Evolutionary conservation across 2,888 invertebrate genomes (phyloP).

Genomic region (Drosophila fulvimacula): DNA sequence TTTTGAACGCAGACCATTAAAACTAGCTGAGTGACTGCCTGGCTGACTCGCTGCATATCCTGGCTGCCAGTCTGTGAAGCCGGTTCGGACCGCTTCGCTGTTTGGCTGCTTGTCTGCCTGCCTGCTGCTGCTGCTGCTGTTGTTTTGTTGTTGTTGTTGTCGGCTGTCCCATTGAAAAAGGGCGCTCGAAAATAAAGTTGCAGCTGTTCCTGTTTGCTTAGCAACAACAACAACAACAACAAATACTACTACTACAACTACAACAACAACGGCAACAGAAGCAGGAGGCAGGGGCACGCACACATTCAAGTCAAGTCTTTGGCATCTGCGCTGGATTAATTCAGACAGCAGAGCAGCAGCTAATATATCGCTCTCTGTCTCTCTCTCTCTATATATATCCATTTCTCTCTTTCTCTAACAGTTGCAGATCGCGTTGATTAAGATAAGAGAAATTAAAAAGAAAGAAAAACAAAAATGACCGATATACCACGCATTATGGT

Average conservation of each 20-base stretch:
- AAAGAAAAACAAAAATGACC: slow-evolving; percentile 37
- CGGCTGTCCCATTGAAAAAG: slow-evolving; percentile 65
- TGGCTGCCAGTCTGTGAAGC: slow-evolving; percentile 69
- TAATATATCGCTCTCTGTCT: background rate
- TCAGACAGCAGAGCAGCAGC: slow-evolving; percentile 3
- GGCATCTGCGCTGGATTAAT: slow-evolving; percentile 42
- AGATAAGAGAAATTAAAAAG: background rate
- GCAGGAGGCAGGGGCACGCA: slow-evolving; percentile 24
- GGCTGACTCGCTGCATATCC: slow-evolving; percentile 62
- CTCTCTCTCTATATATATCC: background rate
- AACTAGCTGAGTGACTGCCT: slow-evolving; percentile 41
- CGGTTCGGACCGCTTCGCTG: slow-evolving; percentile 34
- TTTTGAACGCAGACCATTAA: slow-evolving; percentile 39
- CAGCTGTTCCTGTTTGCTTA: slow-evolving; percentile 70
- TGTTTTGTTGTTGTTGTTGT: slow-evolving; percentile 21
- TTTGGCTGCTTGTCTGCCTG: slow-evolving; percentile 48
- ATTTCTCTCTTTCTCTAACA: slow-evolving; percentile 12
- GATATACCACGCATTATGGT: slow-evolving; percentile 85
- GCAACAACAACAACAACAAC: slow-evolving; percentile 44
- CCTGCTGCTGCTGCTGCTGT: slow-evolving; percentile 36
- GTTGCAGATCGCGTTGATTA: slow-evolving; percentile 31
- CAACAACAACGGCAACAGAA: slow-evolving; percentile 6
- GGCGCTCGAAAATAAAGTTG: slow-evolving; percentile 67
- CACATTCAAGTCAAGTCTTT: slow-evolving; percentile 13
- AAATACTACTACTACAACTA: slow-evolving; percentile 28